Percentiles rank a stretch among this genome's conserved stretches.
phyloP scores from a whole-genome alignment of 2,888 invertebrate species.

The Caenorhabditis sp. region DNA sequence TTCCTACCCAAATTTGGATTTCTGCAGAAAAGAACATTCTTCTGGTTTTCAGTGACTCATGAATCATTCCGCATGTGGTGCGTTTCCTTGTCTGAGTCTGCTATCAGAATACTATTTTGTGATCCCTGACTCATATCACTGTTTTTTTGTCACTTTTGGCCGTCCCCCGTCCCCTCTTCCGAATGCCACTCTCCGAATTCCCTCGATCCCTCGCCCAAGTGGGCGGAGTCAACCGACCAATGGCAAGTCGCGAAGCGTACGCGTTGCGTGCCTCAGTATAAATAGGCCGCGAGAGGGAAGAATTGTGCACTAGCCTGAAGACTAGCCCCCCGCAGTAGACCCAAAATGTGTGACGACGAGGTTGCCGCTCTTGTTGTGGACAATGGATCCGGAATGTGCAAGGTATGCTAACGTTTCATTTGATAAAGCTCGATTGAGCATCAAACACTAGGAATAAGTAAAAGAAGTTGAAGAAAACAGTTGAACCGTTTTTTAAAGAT shows the following conservation, averaged over 20 bases:
- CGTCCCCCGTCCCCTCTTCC: conserved; percentile 21
- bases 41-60: background rate
- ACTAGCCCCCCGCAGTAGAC: conserved; percentile 43
- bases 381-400: conserved; percentile 86
- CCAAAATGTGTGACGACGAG: conserved; percentile 76
- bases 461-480: background rate
- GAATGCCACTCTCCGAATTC: conserved; percentile 33
- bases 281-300: conserved; percentile 25
- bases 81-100: background rate
- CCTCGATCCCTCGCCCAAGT: conserved; percentile 45
- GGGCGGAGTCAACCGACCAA: conserved; percentile 64
- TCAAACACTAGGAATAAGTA: background rate
- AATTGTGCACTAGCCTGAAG: conserved; percentile 43
- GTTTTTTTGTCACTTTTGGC: conserved; percentile 17
- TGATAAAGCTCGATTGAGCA: background rate
- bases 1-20: no score
- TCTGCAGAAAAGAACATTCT: no score
- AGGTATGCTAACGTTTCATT: conserved; percentile 79
- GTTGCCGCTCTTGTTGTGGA: conserved; percentile 77
- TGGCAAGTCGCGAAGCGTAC: conserved; percentile 60
- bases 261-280: conserved; percentile 67
- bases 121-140: conserved; percentile 1
- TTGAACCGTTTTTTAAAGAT: no score
- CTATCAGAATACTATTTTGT: background rate
- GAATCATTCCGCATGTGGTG: background rate